Conservation (phyloP, 2,888 invertebrate species). For the Amblyjoppa proteus region DNA sequence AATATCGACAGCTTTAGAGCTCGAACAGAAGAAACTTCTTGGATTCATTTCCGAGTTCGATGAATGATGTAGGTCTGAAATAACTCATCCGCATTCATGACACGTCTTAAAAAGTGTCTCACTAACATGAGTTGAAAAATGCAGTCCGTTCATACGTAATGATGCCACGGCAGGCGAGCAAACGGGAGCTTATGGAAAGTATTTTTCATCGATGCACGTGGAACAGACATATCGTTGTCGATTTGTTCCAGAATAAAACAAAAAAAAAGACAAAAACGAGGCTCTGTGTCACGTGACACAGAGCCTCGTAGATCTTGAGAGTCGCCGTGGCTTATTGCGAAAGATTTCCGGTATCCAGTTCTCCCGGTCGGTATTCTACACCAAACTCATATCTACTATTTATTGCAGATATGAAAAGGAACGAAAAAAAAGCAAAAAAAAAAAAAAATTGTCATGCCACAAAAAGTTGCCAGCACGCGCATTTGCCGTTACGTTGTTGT, state of each 20-base stretch:
- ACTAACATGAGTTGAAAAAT: not conserved
- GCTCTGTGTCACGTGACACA: not conserved
- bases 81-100: too few relatives aligned
- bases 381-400: slow-evolving; percentile 6
- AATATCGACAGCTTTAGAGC: too few relatives aligned
- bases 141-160: slow-evolving; percentile 2
- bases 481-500: not conserved
- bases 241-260: slow-evolving; percentile 8
- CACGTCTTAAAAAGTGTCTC: too few relatives aligned
- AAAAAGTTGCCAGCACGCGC: not conserved
- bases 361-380: not conserved
- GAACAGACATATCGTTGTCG: slow-evolving; percentile 1
- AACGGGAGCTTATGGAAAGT: not conserved
- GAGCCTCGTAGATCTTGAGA: slow-evolving; percentile 18
- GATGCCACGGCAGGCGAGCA: not conserved
- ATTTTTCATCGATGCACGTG: slow-evolving; percentile 23
- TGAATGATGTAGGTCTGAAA: too few relatives aligned
- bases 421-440: not conserved
- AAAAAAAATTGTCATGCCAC: not conserved
- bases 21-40: too few relatives aligned
- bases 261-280: not conserved
- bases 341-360: slow-evolving; percentile 1
- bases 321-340: slow-evolving; percentile 9
- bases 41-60: too few relatives aligned
- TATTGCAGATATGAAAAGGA: not conserved